These are phyloP conservation scores for Chlorops oryzae DNA, from an alignment of 1,140 invertebrate species.

Conservation along the genomic window DNA sequence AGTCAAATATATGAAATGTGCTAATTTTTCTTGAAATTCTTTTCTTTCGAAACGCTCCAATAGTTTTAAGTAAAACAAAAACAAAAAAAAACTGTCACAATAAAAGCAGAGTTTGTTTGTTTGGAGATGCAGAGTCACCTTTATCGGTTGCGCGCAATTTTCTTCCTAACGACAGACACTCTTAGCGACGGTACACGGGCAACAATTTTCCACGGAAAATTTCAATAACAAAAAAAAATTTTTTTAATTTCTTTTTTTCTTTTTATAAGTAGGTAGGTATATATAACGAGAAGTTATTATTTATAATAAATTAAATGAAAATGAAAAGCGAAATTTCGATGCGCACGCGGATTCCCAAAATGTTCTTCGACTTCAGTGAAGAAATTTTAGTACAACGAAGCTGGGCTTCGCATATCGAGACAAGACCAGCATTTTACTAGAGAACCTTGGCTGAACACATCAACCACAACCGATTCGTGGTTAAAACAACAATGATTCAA, in stretches of 20 bases:
- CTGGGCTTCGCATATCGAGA: conserved; percentile 46
- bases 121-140: too few species aligned
- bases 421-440: conserved; percentile 44
- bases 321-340: background rate
- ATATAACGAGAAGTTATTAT: too few species aligned
- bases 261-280: too few species aligned
- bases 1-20: background rate
- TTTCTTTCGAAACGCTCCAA: background rate
- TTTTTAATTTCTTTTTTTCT: too few species aligned
- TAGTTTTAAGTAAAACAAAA: background rate
- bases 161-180: too few species aligned
- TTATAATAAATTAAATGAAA: background rate
- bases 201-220: too few species aligned
- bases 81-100: background rate
- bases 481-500: too few species aligned
- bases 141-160: too few species aligned
- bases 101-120: too few species aligned
- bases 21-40: background rate
- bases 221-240: too few species aligned
- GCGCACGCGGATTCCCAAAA: background rate
- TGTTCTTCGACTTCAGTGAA: conserved; percentile 41
- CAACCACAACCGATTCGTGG: conserved; percentile 47
- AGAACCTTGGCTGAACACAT: conserved; percentile 42
- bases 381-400: conserved; percentile 48
- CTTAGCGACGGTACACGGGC: too few species aligned